Percentiles rank a stretch among this genome's conserved stretches.
phyloP scores from a whole-genome alignment of 2,113 vertebrate species.

The Numenius arquata region DNA sequence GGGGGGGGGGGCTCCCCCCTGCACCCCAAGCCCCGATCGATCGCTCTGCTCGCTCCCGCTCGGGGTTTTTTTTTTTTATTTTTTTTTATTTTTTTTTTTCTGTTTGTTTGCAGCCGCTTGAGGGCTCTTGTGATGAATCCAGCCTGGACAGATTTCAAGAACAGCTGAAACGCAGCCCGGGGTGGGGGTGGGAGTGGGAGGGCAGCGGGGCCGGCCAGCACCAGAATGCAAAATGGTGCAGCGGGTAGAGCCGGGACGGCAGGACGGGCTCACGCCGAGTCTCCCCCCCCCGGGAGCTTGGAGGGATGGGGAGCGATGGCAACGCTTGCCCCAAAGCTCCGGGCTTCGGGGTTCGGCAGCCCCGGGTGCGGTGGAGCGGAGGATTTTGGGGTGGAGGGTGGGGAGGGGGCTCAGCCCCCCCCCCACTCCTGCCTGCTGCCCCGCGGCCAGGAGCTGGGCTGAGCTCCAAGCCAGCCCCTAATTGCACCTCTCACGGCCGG shows the following conservation, averaged over 20 bases:
- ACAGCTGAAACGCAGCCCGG: constrained; percentile 55
- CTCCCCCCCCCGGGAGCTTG: background rate
- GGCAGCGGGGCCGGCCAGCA: constrained; percentile 47
- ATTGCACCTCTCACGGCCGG: background rate
- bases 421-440: background rate
- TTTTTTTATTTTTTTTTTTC: background rate
- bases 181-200: constrained; percentile 64
- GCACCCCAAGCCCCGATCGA: constrained; percentile 5
- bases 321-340: background rate
- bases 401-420: background rate
- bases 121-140: constrained; percentile 69
- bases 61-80: background rate
- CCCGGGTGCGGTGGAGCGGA: rapidly evolving
- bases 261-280: background rate
- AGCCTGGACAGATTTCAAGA: constrained; percentile 61
- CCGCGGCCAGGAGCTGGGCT: background rate
- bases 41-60: constrained; percentile 28
- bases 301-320: background rate
- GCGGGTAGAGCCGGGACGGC: background rate
- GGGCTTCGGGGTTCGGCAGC: background rate
- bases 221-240: constrained; percentile 56
- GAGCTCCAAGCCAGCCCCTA: background rate
- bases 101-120: constrained; percentile 68
- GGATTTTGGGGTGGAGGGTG: background rate
- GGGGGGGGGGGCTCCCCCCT: no score